Evolutionary conservation across 2,888 invertebrate species (phyloP), one percentile per base, ranked within the genome.

Genomic region (Dolichopus griseipennis): DNA sequence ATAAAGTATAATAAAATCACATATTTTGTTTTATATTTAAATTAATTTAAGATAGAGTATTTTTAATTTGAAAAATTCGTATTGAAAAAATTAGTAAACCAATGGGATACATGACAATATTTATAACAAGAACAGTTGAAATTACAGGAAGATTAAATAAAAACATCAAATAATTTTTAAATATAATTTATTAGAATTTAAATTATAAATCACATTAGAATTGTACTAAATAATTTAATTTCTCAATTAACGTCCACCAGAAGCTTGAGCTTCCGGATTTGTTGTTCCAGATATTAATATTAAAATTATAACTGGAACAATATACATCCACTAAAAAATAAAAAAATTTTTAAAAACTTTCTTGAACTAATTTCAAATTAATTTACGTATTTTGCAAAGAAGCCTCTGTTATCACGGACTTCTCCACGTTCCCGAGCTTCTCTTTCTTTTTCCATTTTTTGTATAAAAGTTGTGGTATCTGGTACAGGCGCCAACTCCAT

Each of bases 311-410:
- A 95, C 88, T 7, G 97, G 97, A 64, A 98, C 91, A 75, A 98
- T 95, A 82, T 97, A 98, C 95, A 98, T 97, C 97, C 97, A 98
- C 96, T 97, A 86, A 73, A 88, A 91, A 37, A 34, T 33, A 34
- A 7, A 18, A 37, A 22, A 72, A 68, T 64, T 70, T 78, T 65
- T 52, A 0, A 15, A 65, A 41, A 2, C 21, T 66, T 66, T 37
- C 2, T 15, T 21, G 9, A 18, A 37, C 10, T 22, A 63, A 61
- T 18, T 66, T 5, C 43, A 61, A 70, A 66, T 15, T 37, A 27
- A 63, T 94, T 90, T 86, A 97, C 97, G 85, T 98, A 98, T 97
- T 97, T 98, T 4, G 93, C 93, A 73, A 98, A 86, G 83, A 98
- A 97, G 65, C 97, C 95, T 76, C 96, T 85, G 79, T 95, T 97